A percentile compares a stretch with the other conserved stretches of the same genome.
phyloP scores from a whole-genome alignment of 2,113 vertebrate genomes.

The Chrysochloris asiatica region DNA sequence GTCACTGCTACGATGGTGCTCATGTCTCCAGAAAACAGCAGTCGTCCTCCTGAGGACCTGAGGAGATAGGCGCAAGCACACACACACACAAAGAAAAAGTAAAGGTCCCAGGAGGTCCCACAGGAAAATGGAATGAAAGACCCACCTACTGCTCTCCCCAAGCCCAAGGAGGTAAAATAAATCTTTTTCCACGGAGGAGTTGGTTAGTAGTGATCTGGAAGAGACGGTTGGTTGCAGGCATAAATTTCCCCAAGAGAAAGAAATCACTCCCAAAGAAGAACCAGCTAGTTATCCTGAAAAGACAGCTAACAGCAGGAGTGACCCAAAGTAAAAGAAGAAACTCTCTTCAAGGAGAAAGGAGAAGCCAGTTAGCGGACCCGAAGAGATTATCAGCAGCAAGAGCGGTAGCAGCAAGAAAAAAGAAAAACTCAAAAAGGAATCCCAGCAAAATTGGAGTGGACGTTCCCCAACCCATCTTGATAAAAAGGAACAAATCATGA shows the following conservation, averaged over 20 bases:
- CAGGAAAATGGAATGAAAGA: constrained; percentile 83
- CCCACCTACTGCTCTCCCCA: constrained; percentile 41
- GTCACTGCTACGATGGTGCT: constrained; percentile 83
- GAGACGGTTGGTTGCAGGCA: too few species aligned
- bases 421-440: constrained; percentile 39
- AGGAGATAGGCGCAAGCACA: constrained; percentile 76
- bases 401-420: constrained; percentile 73
- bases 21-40: constrained; percentile 59
- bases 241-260: constrained; percentile 68
- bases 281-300: constrained; percentile 46
- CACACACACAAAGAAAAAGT: constrained; percentile 87
- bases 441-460: constrained; percentile 71
- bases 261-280: constrained; percentile 52
- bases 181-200: constrained; percentile 63
- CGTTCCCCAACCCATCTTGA: constrained; percentile 26
- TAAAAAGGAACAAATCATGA: constrained; percentile 62
- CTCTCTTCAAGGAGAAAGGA: constrained; percentile 61
- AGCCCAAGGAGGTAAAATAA: constrained; percentile 87
- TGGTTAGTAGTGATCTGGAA: constrained; percentile 58
- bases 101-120: constrained; percentile 58
- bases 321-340: constrained; percentile 73
- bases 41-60: constrained; percentile 68
- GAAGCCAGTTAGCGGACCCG: constrained; percentile 46
- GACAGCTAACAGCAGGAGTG: neutral
- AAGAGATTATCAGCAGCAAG: constrained; percentile 39